phyloP scores from a whole-genome alignment of 37 sponge, comb jelly and placozoan genomes.

The Halisarca cf. caerulea region DNA sequence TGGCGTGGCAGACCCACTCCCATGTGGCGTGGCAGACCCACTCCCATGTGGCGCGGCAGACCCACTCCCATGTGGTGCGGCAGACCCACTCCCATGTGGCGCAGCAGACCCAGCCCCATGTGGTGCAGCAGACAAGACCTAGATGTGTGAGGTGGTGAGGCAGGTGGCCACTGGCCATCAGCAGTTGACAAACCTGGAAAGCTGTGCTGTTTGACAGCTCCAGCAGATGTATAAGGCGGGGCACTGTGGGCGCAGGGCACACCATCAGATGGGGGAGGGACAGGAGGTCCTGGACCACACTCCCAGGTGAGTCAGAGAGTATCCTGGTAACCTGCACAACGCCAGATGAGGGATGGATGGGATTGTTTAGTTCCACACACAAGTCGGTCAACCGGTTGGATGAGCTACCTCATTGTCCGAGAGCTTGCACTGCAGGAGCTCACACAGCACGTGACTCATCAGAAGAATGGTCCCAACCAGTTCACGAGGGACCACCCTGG shows the following conservation, averaged over 20 bases:
- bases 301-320: neutral
- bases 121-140: too few relatives aligned
- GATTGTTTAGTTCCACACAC: too few relatives aligned
- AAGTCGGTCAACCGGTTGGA: too few relatives aligned
- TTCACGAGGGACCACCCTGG: neutral
- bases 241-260: neutral
- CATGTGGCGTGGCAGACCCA: too few relatives aligned
- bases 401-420: neutral
- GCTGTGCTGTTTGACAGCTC: neutral
- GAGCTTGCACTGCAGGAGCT: neutral
- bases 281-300: neutral
- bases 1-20: too few relatives aligned
- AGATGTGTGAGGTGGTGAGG: too few relatives aligned
- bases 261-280: neutral
- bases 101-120: too few relatives aligned
- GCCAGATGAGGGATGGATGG: slow-evolving; percentile 33
- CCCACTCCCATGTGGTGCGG: too few relatives aligned
- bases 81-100: too few relatives aligned
- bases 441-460: neutral
- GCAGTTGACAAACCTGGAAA: neutral
- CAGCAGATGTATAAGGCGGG: neutral
- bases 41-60: too few relatives aligned
- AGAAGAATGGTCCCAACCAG: neutral
- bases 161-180: too few relatives aligned
- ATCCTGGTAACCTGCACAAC: neutral